Conservation (phyloP, 1,140 invertebrate species). For the Eriocheir sinensis region DNA sequence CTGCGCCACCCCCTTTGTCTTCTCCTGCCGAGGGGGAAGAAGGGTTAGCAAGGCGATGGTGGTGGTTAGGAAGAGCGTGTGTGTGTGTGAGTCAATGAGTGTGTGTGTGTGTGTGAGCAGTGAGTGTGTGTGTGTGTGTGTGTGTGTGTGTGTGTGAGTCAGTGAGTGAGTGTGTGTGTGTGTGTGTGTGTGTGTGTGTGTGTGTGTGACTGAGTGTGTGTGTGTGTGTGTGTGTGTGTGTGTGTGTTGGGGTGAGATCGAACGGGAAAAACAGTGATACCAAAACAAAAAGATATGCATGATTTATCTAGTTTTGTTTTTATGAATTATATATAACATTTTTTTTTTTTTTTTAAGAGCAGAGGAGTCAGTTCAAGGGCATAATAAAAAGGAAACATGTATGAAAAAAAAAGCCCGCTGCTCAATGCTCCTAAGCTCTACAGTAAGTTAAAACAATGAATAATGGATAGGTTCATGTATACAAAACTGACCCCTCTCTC, state of each 20-base stretch:
- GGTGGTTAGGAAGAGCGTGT: not conserved
- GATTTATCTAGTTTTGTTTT: too few relatives aligned
- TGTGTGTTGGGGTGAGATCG: too few relatives aligned
- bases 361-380: too few relatives aligned
- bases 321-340: too few relatives aligned
- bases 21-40: constrained; percentile 42
- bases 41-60: not conserved
- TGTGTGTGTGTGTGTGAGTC: constrained; percentile 35
- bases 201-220: constrained; percentile 32
- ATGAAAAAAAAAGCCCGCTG: too few relatives aligned
- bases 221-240: not conserved
- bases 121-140: not conserved
- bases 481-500: too few relatives aligned
- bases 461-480: too few relatives aligned
- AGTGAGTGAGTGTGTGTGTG: not conserved
- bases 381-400: too few relatives aligned
- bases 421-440: too few relatives aligned
- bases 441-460: too few relatives aligned
- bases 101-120: not conserved
- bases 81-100: not conserved
- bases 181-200: not conserved
- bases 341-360: too few relatives aligned
- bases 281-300: too few relatives aligned
- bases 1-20: constrained; percentile 69
- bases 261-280: not conserved